Percentiles rank a stretch among this genome's conserved stretches.
Evolutionary conservation across 2,113 vertebrate species (phyloP).

Genomic region (Bos indicus): DNA sequence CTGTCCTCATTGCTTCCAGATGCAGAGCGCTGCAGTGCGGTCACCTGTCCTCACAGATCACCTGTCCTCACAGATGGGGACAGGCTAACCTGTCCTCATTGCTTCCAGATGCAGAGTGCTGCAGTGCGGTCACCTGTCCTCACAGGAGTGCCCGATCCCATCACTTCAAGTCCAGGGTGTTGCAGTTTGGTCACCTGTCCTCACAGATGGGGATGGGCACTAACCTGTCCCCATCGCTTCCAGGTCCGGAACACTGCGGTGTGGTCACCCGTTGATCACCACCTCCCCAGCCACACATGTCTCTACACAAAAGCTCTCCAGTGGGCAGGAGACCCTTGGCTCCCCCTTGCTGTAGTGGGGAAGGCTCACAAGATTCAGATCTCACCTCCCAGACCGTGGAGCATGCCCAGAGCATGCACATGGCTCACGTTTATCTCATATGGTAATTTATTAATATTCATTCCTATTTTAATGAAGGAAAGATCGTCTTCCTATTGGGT

Average conservation of each 20-base stretch:
- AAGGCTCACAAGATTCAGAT: background rate
- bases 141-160: too few species aligned
- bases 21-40: too few species aligned
- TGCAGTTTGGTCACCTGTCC: background rate
- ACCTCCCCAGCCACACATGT: accelerated
- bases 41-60: too few species aligned
- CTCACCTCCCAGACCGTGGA: accelerated
- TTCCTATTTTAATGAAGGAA: too few species aligned
- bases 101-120: too few species aligned
- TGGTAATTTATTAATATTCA: too few species aligned
- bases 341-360: background rate
- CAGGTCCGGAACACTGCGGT: background rate
- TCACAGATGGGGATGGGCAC: background rate
- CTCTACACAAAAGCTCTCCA: background rate
- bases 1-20: too few species aligned
- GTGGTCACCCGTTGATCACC: background rate
- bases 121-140: too few species aligned
- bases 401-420: background rate
- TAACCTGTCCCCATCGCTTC: background rate
- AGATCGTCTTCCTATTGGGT: accelerated
- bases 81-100: too few species aligned
- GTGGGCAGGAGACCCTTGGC: background rate
- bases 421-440: accelerated
- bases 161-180: background rate
- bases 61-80: too few species aligned